Conservation (phyloP, 2,888 invertebrate genomes). For the Subacronicta megacephala region DNA sequence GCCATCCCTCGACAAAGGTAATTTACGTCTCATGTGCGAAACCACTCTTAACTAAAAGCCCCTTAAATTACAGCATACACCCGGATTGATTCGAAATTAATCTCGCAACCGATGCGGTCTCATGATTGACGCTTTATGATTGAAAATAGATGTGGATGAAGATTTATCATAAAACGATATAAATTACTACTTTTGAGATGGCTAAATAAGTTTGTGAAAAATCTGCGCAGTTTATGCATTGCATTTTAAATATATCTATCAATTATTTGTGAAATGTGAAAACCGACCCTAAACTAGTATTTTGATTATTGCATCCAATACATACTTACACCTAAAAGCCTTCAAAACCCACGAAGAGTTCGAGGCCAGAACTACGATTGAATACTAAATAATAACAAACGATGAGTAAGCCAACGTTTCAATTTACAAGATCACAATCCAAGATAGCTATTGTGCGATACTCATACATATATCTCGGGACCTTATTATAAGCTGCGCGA, state of each 20-base stretch:
- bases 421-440: conserved; percentile 84
- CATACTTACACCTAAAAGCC: too few species aligned
- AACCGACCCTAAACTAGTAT: too few species aligned
- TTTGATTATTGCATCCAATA: too few species aligned
- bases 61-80: conserved; percentile 85
- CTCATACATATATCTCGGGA: conserved; percentile 78
- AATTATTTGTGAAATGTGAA: not conserved
- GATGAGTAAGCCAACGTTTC: conserved; percentile 83
- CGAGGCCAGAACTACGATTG: conserved; percentile 45
- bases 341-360: conserved; percentile 41
- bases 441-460: conserved; percentile 81
- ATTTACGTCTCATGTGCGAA: conserved; percentile 88
- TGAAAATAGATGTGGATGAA: conserved; percentile 46
- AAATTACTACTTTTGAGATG: conserved; percentile 42
- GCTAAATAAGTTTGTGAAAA: conserved; percentile 26
- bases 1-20: conserved; percentile 82
- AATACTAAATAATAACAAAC: conserved; percentile 64
- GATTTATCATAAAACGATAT: conserved; percentile 54
- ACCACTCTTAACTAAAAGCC: conserved; percentile 87
- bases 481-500: conserved; percentile 81
- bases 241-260: too few species aligned
- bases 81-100: conserved; percentile 86
- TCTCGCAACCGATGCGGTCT: conserved; percentile 72
- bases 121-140: conserved; percentile 68
- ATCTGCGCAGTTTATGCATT: conserved; percentile 5